Percentiles rank a stretch among this genome's conserved stretches.
Evolutionary conservation across 2,113 vertebrate genomes (phyloP).

Genomic region (Gopherus evgoodei): DNA sequence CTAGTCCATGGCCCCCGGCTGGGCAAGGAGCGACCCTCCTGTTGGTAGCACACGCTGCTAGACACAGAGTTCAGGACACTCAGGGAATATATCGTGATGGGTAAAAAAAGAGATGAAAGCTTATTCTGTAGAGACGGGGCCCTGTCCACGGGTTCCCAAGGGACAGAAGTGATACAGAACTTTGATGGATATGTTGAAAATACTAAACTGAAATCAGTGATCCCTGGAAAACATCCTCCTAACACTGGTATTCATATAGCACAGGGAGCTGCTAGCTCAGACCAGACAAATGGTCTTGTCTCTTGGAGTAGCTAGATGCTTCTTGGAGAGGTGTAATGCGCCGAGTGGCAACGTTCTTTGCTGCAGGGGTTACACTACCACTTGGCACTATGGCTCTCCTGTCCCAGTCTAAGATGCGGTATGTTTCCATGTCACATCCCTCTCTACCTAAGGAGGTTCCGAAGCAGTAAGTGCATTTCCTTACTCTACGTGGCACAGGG

Average conservation of each 20-base stretch:
- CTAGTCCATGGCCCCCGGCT: not conserved
- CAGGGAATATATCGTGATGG: not conserved
- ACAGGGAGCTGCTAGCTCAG: not conserved
- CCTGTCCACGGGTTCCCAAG: not conserved
- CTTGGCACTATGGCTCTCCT: not conserved
- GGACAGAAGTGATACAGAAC: slow-evolving; percentile 32
- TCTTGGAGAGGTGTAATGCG: not conserved
- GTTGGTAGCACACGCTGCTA: slow-evolving; percentile 4
- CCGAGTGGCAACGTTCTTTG: not conserved
- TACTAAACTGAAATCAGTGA: slow-evolving; percentile 38
- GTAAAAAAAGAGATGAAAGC: not conserved
- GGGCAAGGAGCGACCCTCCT: not conserved
- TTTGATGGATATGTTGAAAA: slow-evolving; percentile 7
- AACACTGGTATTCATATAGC: not conserved
- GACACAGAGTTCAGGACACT: not conserved
- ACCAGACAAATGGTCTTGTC: not conserved
- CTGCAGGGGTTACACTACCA: accelerated
- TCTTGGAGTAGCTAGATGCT: slow-evolving; percentile 15
- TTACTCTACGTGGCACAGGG: not conserved
- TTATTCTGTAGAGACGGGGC: not conserved
- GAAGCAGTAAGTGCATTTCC: not conserved
- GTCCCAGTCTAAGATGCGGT: not conserved
- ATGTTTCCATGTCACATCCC: not conserved
- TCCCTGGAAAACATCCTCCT: slow-evolving; percentile 32
- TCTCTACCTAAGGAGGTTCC: not conserved